Evolutionary conservation across 2,797 vertebrate species (phyloP), one percentile per base, ranked within the genome.

Genomic region (Triplophysa bombifrons): DNA sequence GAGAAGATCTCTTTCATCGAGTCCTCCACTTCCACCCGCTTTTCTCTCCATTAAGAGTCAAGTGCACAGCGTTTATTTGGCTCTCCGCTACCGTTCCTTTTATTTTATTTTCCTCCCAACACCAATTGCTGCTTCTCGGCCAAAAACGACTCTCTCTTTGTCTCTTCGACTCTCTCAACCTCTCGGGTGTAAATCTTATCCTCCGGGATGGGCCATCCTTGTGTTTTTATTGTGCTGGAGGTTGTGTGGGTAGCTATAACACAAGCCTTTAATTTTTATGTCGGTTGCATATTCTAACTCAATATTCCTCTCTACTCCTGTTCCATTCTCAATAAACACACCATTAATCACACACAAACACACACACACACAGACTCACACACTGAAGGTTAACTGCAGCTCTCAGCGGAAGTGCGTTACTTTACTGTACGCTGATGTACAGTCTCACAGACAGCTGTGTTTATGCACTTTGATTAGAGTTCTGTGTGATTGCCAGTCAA

Each of bases 11-110:
- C 68, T 72, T 66, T 72, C 68, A 76, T 81, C 74, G 14, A 27
- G 25, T 34, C 27, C 22, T 19, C 12, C 2, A 25, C 50, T 46
- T 50, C 3, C 50, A 11, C 65, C 20, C 56, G 64, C 53, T 76
- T 55, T 30, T 48, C 72, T 65, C 64, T 72, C 74, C 74, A 80
- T 73, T 73, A 71, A 38, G 50, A 50, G 58, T 66, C 22, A 72
- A 76, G 76, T 72, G 74, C 60, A 2, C 50, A 25, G 34, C 60
- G 30, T 81, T 76, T 76, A 71, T 71, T 76, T 66, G 46, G 56
- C 66, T 19, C 73, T 81, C 72, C 6, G 44, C 51, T 76, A 22
- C 38, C 16, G 48, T 14, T 69, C 48, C 50, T 58, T 71, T 65
- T 71, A 75, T 48, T 50, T 46, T 58, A 78, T 4, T 2, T 46